Evolutionary conservation across 2,888 invertebrate species (phyloP).

Genomic region (Dicyrtoma fusca): DNA sequence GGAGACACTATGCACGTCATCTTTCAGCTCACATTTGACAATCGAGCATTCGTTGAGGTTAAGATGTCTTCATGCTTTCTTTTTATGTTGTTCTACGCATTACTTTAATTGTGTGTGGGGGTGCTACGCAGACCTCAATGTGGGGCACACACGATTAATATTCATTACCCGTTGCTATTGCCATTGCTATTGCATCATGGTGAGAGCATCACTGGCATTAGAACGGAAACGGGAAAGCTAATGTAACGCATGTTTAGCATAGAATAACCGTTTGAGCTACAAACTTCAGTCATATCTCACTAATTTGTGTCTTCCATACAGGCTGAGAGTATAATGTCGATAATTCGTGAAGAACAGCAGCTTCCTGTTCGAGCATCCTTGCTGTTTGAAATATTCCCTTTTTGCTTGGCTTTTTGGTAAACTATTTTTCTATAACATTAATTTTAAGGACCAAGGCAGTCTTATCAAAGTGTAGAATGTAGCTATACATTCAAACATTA

Average conservation of each 20-base stretch:
- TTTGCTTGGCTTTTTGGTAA: conserved; percentile 94
- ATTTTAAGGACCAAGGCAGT: not conserved
- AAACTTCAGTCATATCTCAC: too few relatives aligned
- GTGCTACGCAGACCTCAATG: too few relatives aligned
- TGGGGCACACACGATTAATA: too few relatives aligned
- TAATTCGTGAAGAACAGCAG: conserved; percentile 86
- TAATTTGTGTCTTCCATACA: conserved; percentile 37
- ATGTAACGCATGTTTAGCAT: too few relatives aligned
- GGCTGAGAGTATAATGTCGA: conserved; percentile 64
- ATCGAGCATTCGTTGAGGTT: conserved; percentile 80
- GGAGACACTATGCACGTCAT: conserved; percentile 92
- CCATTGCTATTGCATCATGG: too few relatives aligned
- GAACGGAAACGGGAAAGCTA: too few relatives aligned
- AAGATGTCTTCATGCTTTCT: not conserved
- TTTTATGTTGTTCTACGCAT: not conserved
- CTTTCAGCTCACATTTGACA: conserved; percentile 92
- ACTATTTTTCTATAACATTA: conserved; percentile 56
- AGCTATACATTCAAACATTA: not conserved
- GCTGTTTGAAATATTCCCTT: conserved; percentile 95
- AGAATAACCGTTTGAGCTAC: too few relatives aligned
- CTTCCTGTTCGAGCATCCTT: conserved; percentile 86
- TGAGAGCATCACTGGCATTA: too few relatives aligned
- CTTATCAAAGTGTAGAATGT: not conserved
- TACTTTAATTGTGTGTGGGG: too few relatives aligned
- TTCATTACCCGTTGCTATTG: not conserved